phyloP scores from a whole-genome alignment of 2,113 vertebrate genomes.

The Seriola rivoliana region DNA sequence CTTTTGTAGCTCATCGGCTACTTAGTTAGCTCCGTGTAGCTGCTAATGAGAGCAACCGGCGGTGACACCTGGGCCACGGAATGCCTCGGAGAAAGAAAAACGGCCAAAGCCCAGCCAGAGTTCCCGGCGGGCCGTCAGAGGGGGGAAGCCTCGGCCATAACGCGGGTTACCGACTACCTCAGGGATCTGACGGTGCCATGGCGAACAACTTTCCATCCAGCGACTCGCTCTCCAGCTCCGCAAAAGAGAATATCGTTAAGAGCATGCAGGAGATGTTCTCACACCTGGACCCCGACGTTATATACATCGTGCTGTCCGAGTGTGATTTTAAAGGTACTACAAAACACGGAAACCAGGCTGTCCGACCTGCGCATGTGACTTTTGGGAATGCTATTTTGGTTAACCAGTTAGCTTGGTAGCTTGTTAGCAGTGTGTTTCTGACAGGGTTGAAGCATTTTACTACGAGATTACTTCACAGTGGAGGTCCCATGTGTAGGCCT shows the following conservation, averaged over 20 bases:
- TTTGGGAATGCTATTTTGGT: neutral
- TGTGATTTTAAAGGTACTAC: constrained; percentile 95
- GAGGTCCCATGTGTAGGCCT: neutral
- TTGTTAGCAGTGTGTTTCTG: constrained; percentile 6
- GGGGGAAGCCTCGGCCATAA: constrained; percentile 44
- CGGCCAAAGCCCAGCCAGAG: constrained; percentile 83
- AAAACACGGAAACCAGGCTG: neutral
- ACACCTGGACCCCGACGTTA: constrained; percentile 92
- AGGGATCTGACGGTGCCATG: constrained; percentile 30
- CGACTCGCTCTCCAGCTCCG: constrained; percentile 21
- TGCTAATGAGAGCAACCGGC: constrained; percentile 54
- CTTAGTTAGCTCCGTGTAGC: constrained; percentile 39
- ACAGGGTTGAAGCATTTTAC: neutral
- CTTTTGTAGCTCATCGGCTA: neutral
- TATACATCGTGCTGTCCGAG: constrained; percentile 96
- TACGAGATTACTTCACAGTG: neutral
- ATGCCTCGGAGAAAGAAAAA: constrained; percentile 95
- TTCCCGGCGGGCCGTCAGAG: constrained; percentile 79
- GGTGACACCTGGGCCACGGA: constrained; percentile 3
- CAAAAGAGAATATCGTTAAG: constrained; percentile 86
- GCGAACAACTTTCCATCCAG: constrained; percentile 47
- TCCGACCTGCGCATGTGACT: constrained; percentile 13
- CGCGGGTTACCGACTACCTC: constrained; percentile 22
- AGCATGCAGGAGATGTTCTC: constrained; percentile 96
- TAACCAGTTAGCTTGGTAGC: constrained; percentile 38